Evolutionary conservation across 2,888 invertebrate genomes (phyloP), one percentile per base, ranked within the genome.

Genomic region (Beris chalybata): DNA sequence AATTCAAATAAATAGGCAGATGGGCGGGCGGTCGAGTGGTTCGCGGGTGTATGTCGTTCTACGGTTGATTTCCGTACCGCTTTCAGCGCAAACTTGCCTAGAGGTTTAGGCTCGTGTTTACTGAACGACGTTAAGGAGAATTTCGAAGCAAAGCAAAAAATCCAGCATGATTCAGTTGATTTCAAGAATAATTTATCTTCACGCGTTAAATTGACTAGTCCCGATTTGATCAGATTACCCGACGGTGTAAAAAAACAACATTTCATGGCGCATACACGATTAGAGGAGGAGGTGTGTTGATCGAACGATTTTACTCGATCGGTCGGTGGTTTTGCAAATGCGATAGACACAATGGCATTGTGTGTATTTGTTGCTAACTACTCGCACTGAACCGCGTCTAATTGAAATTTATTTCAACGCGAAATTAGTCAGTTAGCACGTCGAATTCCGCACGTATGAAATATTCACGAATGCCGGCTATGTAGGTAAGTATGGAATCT

Each of bases 371-470:
- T 55, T 38, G 30, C n/a, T 31, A 54, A 45, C n/a, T 45, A 31
- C 7, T 9, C 5, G 22, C 58, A 56, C 48, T 59, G 30, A 59
- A 59, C 48, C 58, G 29, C 47, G 30, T 12, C 58, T 31, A 48
- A 32, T 22, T 7, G 58, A 30, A 57, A 6, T 7, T 38, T 7
- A 38, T 38, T 38, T 4, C 38, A 9, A 38, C 5, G 13, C 12
- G 11, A 50, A 61, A 61, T 61, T 52, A 61, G 15, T 61, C 61
- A 61, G 32, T 52, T 50, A 61, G 43, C 50, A 22, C 61, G 31
- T 45, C 44, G 12, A 47, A 59, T 59, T 59, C 58, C 58, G 47
- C 48, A 22, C 38, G 29, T 47, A 52, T 38, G 61, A 61, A 38
- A 5, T 50, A 52, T 38, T 32, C 15, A 9, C 43, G 61, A 61